phyloP scores from a whole-genome alignment of 1,140 invertebrate species.

The Tetramorium simillimum region DNA sequence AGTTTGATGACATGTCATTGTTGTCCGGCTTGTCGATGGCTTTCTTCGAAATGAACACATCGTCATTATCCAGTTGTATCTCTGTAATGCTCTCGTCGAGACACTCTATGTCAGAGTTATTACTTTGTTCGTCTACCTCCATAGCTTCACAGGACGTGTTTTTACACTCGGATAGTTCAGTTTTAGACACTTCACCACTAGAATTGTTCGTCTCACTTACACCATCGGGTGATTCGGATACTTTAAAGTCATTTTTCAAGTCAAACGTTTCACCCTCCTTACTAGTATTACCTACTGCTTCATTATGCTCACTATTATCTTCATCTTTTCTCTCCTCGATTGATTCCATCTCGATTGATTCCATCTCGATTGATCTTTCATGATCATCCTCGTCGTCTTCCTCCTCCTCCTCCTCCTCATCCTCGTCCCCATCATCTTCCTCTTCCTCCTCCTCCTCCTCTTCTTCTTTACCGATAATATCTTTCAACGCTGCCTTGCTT shows the following conservation, averaged over 20 bases:
- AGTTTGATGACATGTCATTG: conserved; percentile 66
- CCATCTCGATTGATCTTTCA: conserved; percentile 66
- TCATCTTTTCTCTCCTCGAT: conserved; percentile 55
- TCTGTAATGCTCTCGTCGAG: conserved; percentile 80
- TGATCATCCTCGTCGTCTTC: conserved; percentile 79
- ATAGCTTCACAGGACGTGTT: conserved; percentile 75
- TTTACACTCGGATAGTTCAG: conserved; percentile 70
- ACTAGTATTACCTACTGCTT: conserved; percentile 45
- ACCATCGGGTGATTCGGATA: conserved; percentile 63
- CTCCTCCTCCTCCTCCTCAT: conserved; percentile 47
- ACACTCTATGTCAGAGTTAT: conserved; percentile 83
- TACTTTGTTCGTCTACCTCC: conserved; percentile 82
- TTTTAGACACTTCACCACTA: conserved; percentile 80
- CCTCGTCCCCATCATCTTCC: conserved; percentile 15
- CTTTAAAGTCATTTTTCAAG: conserved; percentile 63
- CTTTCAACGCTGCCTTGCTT: conserved; percentile 41
- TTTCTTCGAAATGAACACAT: conserved; percentile 79
- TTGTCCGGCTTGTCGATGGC: conserved; percentile 55
- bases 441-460: conserved; percentile 75
- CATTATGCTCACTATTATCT: conserved; percentile 67
- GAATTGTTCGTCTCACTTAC: conserved; percentile 77
- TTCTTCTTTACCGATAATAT: conserved; percentile 67
- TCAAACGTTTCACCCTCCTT: conserved; percentile 58
- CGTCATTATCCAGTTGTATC: conserved; percentile 72
- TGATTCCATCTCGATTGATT: conserved; percentile 64